These are phyloP conservation scores for Cochlearius cochlearius DNA, from an alignment of 2,113 vertebrate genomes.

Conservation along the genomic window DNA sequence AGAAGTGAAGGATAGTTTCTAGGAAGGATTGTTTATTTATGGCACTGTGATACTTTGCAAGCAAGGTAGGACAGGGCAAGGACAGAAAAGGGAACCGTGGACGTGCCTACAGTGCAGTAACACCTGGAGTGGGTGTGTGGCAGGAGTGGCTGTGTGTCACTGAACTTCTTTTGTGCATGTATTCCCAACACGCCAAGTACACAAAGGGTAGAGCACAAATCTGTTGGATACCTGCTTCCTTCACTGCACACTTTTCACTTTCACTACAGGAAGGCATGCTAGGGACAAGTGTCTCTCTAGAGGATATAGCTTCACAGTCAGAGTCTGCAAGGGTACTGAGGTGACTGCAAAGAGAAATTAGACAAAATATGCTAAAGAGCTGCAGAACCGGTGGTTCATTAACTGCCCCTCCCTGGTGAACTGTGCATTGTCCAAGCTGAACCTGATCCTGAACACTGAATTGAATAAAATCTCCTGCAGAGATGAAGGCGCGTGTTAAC, in stretches of 20 bases:
- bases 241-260: neutral
- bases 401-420: neutral
- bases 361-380: neutral
- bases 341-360: neutral
- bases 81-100: neutral
- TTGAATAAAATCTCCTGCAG: neutral
- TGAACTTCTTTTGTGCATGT: neutral
- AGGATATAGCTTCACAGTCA: neutral
- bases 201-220: neutral
- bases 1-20: neutral
- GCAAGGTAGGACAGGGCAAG: neutral
- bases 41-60: neutral
- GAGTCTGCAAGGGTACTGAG: neutral
- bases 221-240: neutral
- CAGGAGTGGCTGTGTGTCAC: neutral
- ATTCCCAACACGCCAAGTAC: neutral
- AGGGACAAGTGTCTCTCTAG: neutral
- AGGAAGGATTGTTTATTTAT: neutral
- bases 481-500: neutral
- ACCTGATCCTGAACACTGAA: neutral
- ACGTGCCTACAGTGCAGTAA: neutral
- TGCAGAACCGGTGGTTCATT: neutral
- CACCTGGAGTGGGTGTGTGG: accelerated
- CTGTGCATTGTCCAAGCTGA: neutral
- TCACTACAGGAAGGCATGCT: neutral